A percentile compares a stretch with the other conserved stretches of the same genome.
Conservation (phyloP, 2,797 vertebrate genomes). For the Okamejei kenojei region DNA sequence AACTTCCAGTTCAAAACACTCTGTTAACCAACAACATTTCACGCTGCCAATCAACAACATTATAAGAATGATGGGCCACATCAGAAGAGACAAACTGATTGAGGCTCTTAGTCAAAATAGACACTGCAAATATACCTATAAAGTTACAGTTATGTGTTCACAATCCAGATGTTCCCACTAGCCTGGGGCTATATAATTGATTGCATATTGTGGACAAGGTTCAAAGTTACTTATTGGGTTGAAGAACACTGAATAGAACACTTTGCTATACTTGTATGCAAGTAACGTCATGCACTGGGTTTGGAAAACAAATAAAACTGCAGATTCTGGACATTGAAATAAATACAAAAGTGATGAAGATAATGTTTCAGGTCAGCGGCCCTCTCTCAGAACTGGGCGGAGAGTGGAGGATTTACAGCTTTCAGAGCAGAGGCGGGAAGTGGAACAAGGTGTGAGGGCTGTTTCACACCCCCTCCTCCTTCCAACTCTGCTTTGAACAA, state of each 20-base stretch:
- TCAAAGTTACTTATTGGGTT: constrained; percentile 23
- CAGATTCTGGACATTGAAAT: no score
- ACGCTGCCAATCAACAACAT: background rate
- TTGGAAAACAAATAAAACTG: no score
- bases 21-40: background rate
- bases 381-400: no score
- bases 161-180: background rate
- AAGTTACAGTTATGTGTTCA: background rate
- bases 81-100: background rate
- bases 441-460: no score
- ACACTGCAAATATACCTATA: background rate
- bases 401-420: no score
- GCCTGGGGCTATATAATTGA: constrained; percentile 2
- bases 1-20: background rate
- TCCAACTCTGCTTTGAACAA: no score
- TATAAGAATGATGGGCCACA: background rate
- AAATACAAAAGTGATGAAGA: no score
- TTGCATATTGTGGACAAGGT: background rate
- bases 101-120: background rate
- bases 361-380: no score
- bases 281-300: background rate
- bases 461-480: no score
- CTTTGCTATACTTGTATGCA: background rate
- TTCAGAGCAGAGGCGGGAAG: no score
- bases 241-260: background rate